Evolutionary conservation across 2,797 vertebrate species (phyloP).

Genomic region (Chrysocyon brachyurus): DNA sequence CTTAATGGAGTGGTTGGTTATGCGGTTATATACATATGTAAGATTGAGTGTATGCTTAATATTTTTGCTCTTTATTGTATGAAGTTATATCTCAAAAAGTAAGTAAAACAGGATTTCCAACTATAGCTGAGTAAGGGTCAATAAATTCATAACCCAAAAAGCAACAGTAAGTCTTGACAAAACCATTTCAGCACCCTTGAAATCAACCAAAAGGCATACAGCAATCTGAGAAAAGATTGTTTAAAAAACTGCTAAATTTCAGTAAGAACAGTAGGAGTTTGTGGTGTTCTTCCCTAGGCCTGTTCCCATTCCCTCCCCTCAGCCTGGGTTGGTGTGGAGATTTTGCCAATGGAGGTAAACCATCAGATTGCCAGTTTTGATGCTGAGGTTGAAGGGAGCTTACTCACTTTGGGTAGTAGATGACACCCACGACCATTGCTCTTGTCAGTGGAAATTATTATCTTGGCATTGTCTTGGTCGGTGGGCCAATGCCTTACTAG

Average conservation of each 20-base stretch:
- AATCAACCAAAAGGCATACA: background rate
- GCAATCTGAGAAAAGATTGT: background rate
- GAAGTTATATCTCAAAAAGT: background rate
- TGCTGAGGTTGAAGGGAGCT: background rate
- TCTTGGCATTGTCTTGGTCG: background rate
- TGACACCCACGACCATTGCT: background rate
- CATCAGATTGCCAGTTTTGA: background rate
- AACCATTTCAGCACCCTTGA: background rate
- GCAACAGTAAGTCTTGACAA: background rate
- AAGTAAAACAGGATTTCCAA: conserved; percentile 5
- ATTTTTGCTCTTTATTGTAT: background rate
- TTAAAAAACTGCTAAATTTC: conserved; percentile 35
- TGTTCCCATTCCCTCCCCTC: background rate
- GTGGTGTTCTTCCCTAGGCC: background rate
- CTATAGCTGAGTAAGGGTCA: background rate
- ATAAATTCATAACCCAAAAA: conserved; percentile 8
- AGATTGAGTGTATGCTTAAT: background rate
- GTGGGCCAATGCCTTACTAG: background rate
- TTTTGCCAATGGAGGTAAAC: background rate
- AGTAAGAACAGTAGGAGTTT: background rate
- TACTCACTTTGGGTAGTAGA: background rate
- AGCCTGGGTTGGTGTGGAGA: background rate
- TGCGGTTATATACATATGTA: background rate
- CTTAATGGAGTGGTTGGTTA: background rate
- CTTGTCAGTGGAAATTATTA: background rate